Evolutionary conservation across 2,888 invertebrate species (phyloP), one percentile per base, ranked within the genome.

Genomic region (Phengaris arion): DNA sequence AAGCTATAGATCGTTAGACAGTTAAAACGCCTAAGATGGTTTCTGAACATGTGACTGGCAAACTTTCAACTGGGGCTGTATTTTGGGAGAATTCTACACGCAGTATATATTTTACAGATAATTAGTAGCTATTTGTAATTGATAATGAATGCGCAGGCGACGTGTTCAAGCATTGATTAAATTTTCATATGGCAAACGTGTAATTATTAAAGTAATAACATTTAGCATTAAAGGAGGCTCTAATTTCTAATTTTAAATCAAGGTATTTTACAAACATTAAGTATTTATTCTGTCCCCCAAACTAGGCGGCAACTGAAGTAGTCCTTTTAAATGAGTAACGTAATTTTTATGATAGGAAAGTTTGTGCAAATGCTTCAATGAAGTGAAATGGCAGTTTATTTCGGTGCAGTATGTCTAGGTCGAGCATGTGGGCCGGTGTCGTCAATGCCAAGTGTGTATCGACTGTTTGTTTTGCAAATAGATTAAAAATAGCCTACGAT

Each of bases 361-460:
- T 64, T 35, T 7, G 13, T 6, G 35, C 35, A 64, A 15, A 70
- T 15, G 46, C n/a, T 69, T 51, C 22, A 70, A 70, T 15, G 15
- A 12, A 70, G 51, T 70, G 70, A 48, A 70, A 70, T 51, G 10
- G 51, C 70, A 70, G 70, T 52, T 51, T 70, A 70, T 78, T 76
- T 75, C 57, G 68, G 52, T 74, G 70, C 75, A 72, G 54, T 72
- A 76, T 77, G 74, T 77, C 76, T 77, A 75, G 76, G 76, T 74
- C 76, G 75, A 10, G 74, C 64, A 75, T 74, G 74, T 64, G 75
- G 75, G 74, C 55, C 74, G 75, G 51, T 70, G 72, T 64, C 64
- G 35, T 35, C 77, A 75, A 75, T 75, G 77, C 75, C 77, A 77
- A 72, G 64, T 46, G 59, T 54, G 51, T 51, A 52, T 51, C 48